phyloP scores from a whole-genome alignment of 2,888 invertebrate genomes.

The Camponotus fellah region DNA sequence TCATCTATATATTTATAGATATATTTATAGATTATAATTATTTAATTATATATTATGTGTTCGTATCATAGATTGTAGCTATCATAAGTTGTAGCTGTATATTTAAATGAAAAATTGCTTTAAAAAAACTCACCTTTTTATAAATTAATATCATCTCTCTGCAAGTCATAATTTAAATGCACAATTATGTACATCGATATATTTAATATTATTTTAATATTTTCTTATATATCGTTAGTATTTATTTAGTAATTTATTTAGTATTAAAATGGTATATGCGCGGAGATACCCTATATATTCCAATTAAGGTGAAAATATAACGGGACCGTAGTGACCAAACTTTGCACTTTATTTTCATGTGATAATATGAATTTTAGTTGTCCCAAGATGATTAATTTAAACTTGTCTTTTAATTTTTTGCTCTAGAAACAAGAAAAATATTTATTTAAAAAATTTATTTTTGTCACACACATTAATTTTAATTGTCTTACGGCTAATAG shows the following conservation, averaged over 20 bases:
- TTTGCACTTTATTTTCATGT: constrained; percentile 44
- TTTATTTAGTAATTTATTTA: not conserved
- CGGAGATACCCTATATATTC: not conserved
- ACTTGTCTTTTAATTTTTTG: not conserved
- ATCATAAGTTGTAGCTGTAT: not conserved
- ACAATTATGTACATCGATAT: too few species aligned
- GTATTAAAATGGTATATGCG: not conserved
- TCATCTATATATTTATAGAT: not conserved
- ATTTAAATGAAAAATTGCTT: constrained; percentile 4
- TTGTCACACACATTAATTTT: not conserved
- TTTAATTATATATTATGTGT: not conserved
- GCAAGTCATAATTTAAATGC: not conserved
- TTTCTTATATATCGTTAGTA: not conserved
- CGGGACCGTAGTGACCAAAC: too few species aligned
- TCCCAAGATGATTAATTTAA: constrained; percentile 13
- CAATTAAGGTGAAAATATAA: constrained; percentile 46
- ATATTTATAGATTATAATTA: not conserved
- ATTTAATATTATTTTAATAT: constrained; percentile 9
- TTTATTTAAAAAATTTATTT: constrained; percentile 20
- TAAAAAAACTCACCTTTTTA: not conserved
- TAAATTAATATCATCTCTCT: not conserved
- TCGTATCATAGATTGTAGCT: not conserved
- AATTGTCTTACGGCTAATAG: not conserved
- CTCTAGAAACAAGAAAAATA: not conserved
- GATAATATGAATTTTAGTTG: constrained; percentile 5